Evolutionary conservation across 2,888 invertebrate genomes (phyloP).

Genomic region (Drosophila setosimentum): DNA sequence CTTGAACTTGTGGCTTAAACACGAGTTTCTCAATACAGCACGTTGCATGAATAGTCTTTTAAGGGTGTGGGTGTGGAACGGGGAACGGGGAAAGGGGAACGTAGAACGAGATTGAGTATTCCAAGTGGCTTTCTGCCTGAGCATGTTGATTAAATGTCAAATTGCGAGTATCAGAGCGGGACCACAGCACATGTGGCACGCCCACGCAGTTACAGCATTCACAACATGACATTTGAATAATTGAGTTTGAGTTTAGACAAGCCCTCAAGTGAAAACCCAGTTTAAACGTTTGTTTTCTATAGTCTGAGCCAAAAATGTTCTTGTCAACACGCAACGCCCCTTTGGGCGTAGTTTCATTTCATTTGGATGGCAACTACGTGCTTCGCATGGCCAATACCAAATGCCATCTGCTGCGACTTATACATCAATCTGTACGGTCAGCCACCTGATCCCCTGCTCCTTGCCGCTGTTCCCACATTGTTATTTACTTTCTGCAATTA

Average conservation of each 20-base stretch:
- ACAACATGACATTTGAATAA: slow-evolving; percentile 67
- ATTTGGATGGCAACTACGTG: slow-evolving; percentile 68
- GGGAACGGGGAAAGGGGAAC: too few relatives aligned
- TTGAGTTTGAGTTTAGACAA: slow-evolving; percentile 59
- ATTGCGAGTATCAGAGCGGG: slow-evolving; percentile 63
- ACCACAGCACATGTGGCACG: slow-evolving; percentile 55
- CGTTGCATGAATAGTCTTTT: slow-evolving; percentile 23
- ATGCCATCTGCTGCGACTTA: slow-evolving; percentile 52
- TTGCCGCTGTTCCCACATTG: slow-evolving; percentile 13
- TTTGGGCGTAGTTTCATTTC: slow-evolving; percentile 71
- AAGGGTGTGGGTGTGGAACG: background rate
- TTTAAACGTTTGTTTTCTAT: slow-evolving; percentile 67
- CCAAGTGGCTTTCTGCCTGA: slow-evolving; percentile 14
- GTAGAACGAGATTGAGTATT: slow-evolving; percentile 5
- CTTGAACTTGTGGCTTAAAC: slow-evolving; percentile 39
- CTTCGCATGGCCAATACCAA: slow-evolving; percentile 49
- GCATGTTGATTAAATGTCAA: slow-evolving; percentile 73
- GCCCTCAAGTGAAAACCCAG: slow-evolving; percentile 28
- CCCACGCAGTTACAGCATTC: slow-evolving; percentile 33
- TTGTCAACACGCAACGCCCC: slow-evolving; percentile 47
- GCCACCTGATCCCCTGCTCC: slow-evolving; percentile 5
- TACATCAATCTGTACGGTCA: slow-evolving; percentile 64
- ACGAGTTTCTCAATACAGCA: slow-evolving; percentile 21
- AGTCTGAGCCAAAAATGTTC: slow-evolving; percentile 27
- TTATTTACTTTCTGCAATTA: slow-evolving; percentile 66